Evolutionary conservation across 2,113 vertebrate species (phyloP).

Genomic region (Isurus oxyrinchus): DNA sequence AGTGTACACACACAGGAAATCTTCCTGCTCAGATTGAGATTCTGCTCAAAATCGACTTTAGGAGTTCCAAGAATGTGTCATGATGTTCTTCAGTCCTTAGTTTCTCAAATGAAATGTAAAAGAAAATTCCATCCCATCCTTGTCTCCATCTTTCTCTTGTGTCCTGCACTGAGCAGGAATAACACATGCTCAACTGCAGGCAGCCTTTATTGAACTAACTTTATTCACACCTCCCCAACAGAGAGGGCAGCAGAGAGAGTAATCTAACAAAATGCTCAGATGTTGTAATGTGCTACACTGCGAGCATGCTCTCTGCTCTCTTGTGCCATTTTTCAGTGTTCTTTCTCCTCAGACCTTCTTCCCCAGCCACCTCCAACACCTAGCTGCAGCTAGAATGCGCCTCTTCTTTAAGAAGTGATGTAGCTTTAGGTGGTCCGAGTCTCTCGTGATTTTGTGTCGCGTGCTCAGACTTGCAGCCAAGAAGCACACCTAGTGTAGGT

Average conservation of each 20-base stretch:
- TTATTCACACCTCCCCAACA: too few relatives aligned
- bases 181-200: not conserved
- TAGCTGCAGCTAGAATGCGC: not conserved
- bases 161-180: not conserved
- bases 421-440: not conserved
- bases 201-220: not conserved
- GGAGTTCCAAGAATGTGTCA: too few relatives aligned
- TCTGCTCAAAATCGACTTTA: too few relatives aligned
- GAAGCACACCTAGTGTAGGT: too few relatives aligned
- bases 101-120: not conserved
- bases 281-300: not conserved
- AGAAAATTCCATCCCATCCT: not conserved
- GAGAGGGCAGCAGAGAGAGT: not conserved
- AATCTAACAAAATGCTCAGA: not conserved
- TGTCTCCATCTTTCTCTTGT: not conserved
- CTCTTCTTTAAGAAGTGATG: not conserved
- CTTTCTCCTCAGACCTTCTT: not conserved
- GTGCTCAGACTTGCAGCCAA: too few relatives aligned
- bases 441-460: too few relatives aligned
- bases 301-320: not conserved
- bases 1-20: too few relatives aligned
- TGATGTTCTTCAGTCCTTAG: too few relatives aligned
- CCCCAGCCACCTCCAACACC: not conserved
- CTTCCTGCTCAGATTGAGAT: too few relatives aligned
- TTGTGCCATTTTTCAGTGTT: not conserved